A percentile compares a stretch with the other conserved stretches of the same genome.
Evolutionary conservation across 2,797 vertebrate species (phyloP).

Genomic region (Leptoclinus maculatus): DNA sequence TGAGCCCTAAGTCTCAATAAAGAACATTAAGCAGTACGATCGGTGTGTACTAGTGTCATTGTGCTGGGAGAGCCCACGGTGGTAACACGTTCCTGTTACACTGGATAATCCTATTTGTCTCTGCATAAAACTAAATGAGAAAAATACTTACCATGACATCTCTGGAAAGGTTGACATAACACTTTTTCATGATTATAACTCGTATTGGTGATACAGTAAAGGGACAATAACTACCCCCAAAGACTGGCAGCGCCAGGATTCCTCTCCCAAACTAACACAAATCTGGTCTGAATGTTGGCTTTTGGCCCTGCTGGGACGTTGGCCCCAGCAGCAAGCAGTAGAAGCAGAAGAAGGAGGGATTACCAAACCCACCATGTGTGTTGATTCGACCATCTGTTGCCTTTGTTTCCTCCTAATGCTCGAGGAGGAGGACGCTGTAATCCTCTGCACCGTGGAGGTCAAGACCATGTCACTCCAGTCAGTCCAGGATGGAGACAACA

Average conservation of each 20-base stretch:
- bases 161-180: not conserved
- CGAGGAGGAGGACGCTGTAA: slow-evolving; percentile 25
- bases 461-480: slow-evolving; percentile 44
- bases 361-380: slow-evolving; percentile 45
- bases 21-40: no score
- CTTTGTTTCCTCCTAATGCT: slow-evolving; percentile 61
- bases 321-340: slow-evolving; percentile 21
- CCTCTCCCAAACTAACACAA: slow-evolving; percentile 21
- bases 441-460: slow-evolving; percentile 38
- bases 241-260: slow-evolving; percentile 6
- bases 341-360: slow-evolving; percentile 49
- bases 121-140: not conserved
- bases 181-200: not conserved
- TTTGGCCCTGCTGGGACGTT: slow-evolving; percentile 38
- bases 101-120: not conserved
- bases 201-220: slow-evolving; percentile 1
- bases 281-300: slow-evolving; percentile 53
- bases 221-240: not conserved
- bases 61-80: no score
- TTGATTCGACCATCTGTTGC: slow-evolving; percentile 74
- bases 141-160: not conserved
- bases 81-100: no score
- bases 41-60: no score
- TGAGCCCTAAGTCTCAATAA: no score
- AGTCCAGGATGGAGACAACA: slow-evolving; percentile 15